Evolutionary conservation across 1,140 invertebrate genomes (phyloP).

Genomic region (Drosophila mayri): DNA sequence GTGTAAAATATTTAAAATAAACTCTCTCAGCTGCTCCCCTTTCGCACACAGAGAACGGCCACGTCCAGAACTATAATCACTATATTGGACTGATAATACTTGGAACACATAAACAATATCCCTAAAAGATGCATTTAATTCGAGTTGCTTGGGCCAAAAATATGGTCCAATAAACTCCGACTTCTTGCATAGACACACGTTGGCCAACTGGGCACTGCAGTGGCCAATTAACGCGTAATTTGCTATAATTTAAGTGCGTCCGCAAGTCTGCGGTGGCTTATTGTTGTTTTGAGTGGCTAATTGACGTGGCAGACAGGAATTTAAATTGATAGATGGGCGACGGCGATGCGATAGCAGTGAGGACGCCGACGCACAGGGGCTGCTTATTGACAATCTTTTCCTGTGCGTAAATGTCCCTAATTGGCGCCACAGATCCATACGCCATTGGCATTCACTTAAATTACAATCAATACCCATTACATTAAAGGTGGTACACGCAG

Average conservation of each 20-base stretch:
- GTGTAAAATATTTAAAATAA: slow-evolving; percentile 36
- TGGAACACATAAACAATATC: background rate
- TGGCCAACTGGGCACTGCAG: slow-evolving; percentile 5
- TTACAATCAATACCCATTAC: background rate
- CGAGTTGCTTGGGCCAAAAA: background rate
- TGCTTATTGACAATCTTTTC: slow-evolving; percentile 13
- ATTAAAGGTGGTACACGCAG: background rate
- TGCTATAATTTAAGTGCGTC: slow-evolving; percentile 35
- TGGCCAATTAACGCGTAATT: slow-evolving; percentile 47
- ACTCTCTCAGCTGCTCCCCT: slow-evolving; percentile 6
- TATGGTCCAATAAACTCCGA: background rate
- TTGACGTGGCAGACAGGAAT: slow-evolving; percentile 50
- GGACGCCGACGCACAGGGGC: slow-evolving; percentile 24
- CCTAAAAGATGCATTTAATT: background rate
- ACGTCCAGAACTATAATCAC: background rate
- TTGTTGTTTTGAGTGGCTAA: slow-evolving; percentile 37
- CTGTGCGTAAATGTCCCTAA: slow-evolving; percentile 34
- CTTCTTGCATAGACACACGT: background rate
- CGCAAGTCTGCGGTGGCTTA: slow-evolving; percentile 19
- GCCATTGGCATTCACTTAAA: slow-evolving; percentile 12
- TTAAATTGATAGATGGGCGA: slow-evolving; percentile 38
- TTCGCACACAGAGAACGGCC: background rate
- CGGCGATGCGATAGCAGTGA: slow-evolving; percentile 5
- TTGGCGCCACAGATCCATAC: slow-evolving; percentile 33
- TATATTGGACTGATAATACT: background rate